Conservation (phyloP, 2,888 invertebrate genomes). For the Zeuzera pyrina region DNA sequence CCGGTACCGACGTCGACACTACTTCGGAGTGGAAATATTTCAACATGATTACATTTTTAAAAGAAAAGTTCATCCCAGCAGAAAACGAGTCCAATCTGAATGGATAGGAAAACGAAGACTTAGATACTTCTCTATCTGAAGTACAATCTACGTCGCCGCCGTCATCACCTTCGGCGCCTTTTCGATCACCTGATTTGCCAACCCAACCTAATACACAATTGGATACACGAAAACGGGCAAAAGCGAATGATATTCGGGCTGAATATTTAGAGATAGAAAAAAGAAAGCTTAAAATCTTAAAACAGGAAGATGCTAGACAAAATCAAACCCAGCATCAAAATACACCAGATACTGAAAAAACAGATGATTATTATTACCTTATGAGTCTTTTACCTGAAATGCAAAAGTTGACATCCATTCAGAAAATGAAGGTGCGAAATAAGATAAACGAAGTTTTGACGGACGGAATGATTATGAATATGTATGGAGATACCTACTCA, state of each 20-base stretch:
- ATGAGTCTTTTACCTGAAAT: constrained; percentile 19
- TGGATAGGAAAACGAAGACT: not conserved
- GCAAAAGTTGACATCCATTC: constrained; percentile 14
- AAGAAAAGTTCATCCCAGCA: not conserved
- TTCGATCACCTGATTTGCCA: not conserved
- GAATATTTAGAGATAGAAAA: constrained; percentile 14
- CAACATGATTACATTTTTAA: not conserved
- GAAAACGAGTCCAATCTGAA: not conserved
- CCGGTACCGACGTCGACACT: constrained; percentile 2
- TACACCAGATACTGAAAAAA: constrained; percentile 10
- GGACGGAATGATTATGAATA: constrained; percentile 9
- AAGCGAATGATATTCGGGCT: not conserved
- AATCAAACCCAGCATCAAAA: no score
- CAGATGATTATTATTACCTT: constrained; percentile 17
- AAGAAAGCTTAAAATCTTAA: constrained; percentile 16
- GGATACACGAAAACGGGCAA: not conserved
- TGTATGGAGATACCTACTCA: not conserved
- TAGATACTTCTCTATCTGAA: not conserved
- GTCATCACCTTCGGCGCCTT: not conserved
- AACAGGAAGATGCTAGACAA: constrained; percentile 14
- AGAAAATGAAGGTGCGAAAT: constrained; percentile 16
- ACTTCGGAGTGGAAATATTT: not conserved
- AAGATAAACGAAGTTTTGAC: constrained; percentile 16
- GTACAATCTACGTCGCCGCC: not conserved
- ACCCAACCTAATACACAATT: not conserved